These are phyloP conservation scores for Macrophya alboannulata DNA, from an alignment of 2,888 invertebrate species.

Conservation along the genomic window DNA sequence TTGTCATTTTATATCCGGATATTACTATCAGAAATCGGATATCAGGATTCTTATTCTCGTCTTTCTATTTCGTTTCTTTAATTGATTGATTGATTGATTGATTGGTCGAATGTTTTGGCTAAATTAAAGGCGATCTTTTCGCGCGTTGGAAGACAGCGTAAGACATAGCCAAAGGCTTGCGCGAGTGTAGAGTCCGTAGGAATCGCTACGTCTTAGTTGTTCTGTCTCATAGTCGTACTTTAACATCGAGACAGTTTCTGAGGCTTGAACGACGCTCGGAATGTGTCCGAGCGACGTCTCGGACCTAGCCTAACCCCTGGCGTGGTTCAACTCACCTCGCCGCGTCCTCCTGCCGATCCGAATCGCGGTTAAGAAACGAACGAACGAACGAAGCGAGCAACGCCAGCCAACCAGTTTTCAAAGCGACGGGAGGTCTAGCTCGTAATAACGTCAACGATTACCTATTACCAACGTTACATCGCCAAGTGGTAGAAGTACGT, in stretches of 20 bases:
- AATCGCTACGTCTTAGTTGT: background rate
- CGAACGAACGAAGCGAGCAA: background rate
- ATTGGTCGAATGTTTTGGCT: background rate
- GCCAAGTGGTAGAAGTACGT: background rate
- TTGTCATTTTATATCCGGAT: background rate
- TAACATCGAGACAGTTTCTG: constrained; percentile 70
- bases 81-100: constrained; percentile 8
- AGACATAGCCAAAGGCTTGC: constrained; percentile 65
- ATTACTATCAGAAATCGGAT: background rate
- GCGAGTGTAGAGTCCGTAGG: background rate
- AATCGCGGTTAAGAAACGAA: constrained; percentile 47
- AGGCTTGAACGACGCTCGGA: constrained; percentile 70
- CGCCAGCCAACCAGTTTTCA: constrained; percentile 43
- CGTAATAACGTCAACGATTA: constrained; percentile 45
- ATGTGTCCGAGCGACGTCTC: constrained; percentile 66
- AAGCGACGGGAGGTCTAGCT: constrained; percentile 50
- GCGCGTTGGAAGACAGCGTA: constrained; percentile 66
- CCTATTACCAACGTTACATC: constrained; percentile 4
- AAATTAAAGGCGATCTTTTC: background rate
- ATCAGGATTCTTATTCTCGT: background rate
- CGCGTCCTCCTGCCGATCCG: constrained; percentile 39
- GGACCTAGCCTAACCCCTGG: constrained; percentile 49
- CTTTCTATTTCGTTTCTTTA: background rate
- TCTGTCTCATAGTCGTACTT: constrained; percentile 66
- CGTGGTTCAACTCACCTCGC: constrained; percentile 26